phyloP scores from a whole-genome alignment of 2,888 invertebrate species.

The Hemithea aestivaria region DNA sequence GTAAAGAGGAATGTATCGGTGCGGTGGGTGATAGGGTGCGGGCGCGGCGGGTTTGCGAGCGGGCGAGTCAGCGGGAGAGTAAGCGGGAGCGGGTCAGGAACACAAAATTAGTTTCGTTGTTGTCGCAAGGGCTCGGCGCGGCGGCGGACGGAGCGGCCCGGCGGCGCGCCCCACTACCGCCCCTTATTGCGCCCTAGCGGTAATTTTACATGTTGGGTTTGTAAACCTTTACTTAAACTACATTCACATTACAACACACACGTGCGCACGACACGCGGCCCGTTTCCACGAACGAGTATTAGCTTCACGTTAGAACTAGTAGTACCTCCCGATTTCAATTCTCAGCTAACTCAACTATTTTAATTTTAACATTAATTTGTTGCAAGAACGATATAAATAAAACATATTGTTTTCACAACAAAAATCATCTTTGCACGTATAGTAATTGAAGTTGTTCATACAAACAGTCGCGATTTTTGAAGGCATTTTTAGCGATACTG shows the following conservation, averaged over 20 bases:
- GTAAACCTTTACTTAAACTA: conserved; percentile 78
- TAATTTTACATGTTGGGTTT: conserved; percentile 78
- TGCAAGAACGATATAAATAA: no score
- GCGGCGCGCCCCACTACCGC: conserved; percentile 70
- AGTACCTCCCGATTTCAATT: no score
- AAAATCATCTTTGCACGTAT: no score
- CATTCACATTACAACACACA: conserved; percentile 40
- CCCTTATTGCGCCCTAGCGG: conserved; percentile 76
- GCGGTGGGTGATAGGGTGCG: conserved; percentile 14
- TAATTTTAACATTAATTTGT: no score
- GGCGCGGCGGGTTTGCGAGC: conserved; percentile 60
- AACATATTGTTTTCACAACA: no score
- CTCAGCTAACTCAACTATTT: no score
- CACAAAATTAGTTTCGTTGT: conserved; percentile 81
- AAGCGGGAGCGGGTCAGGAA: conserved; percentile 65
- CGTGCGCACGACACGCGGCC: conserved; percentile 21
- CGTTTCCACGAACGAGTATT: no score
- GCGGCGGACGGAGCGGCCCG: conserved; percentile 74
- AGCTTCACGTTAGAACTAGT: no score
- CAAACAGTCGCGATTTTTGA: no score
- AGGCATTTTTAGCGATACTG: no score
- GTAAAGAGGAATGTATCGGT: not conserved
- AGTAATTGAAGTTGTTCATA: no score
- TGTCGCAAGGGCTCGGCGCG: conserved; percentile 79
- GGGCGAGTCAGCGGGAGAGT: conserved; percentile 40